phyloP scores from a whole-genome alignment of 2,113 vertebrate species.

The Pampusana beccarii region DNA sequence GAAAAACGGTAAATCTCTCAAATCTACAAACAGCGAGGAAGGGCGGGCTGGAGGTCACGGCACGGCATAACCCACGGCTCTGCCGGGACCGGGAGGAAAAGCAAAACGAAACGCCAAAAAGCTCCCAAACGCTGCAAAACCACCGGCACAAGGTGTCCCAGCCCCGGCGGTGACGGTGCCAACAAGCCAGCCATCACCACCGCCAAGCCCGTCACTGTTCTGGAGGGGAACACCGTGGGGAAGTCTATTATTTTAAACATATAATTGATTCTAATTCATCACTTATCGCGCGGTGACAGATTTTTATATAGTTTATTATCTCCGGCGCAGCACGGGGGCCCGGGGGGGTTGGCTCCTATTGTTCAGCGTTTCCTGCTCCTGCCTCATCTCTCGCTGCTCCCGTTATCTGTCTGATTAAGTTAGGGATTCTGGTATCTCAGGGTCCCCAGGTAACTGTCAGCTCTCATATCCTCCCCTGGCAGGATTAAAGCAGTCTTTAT shows the following conservation, averaged over 20 bases:
- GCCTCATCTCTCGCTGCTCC: slow-evolving; percentile 52
- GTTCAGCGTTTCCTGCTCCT: slow-evolving; percentile 47
- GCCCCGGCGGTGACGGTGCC: neutral
- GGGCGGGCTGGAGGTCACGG: fast-evolving
- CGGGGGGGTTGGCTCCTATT: slow-evolving; percentile 61
- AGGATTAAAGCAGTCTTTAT: slow-evolving; percentile 35
- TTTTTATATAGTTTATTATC: slow-evolving; percentile 82
- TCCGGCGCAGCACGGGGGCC: slow-evolving; percentile 58
- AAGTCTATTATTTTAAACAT: slow-evolving; percentile 79
- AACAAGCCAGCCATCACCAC: neutral
- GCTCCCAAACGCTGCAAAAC: neutral
- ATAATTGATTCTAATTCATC: slow-evolving; percentile 84
- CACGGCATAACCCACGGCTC: neutral
- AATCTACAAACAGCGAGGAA: neutral
- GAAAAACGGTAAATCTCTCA: neutral
- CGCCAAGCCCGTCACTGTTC: slow-evolving; percentile 38
- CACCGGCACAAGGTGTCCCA: neutral
- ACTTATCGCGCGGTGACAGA: slow-evolving; percentile 77
- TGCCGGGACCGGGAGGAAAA: neutral
- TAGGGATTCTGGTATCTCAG: slow-evolving; percentile 66
- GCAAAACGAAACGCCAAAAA: neutral
- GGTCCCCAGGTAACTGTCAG: slow-evolving; percentile 70
- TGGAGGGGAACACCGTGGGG: slow-evolving; percentile 27
- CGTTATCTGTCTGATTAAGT: slow-evolving; percentile 79
- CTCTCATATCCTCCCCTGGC: neutral